Conservation (phyloP, 2,797 vertebrate genomes). For the Lepilemur septentrionalis region DNA sequence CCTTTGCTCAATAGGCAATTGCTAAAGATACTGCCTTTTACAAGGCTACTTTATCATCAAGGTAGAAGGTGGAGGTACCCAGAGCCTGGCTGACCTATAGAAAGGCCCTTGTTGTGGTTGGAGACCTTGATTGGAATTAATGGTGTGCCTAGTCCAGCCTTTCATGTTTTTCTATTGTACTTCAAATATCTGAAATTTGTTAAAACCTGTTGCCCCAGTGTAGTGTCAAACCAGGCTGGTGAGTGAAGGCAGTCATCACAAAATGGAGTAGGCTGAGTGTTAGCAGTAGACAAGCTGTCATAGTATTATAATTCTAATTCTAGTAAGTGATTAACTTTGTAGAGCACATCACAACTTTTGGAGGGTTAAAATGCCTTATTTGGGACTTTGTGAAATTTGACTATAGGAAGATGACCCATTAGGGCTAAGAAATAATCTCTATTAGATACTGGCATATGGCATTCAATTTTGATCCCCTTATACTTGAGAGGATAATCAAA, state of each 20-base stretch:
- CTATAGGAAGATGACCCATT: background rate
- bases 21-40: background rate
- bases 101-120: background rate
- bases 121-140: background rate
- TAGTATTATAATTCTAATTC: background rate
- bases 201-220: background rate
- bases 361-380: background rate
- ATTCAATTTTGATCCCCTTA: background rate
- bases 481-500: slow-evolving; percentile 23
- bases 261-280: background rate
- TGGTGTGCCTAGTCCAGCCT: background rate
- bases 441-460: background rate
- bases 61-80: background rate
- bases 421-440: slow-evolving; percentile 30
- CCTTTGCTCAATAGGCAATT: background rate
- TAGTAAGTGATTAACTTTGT: background rate
- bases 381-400: slow-evolving; percentile 7
- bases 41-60: background rate
- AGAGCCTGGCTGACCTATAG: background rate
- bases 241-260: background rate
- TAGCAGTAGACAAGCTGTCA: background rate
- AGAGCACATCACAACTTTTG: background rate
- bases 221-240: background rate
- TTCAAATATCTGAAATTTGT: background rate
- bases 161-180: background rate